phyloP scores from a whole-genome alignment of 1,140 invertebrate genomes.

The Laupala kohalensis region DNA sequence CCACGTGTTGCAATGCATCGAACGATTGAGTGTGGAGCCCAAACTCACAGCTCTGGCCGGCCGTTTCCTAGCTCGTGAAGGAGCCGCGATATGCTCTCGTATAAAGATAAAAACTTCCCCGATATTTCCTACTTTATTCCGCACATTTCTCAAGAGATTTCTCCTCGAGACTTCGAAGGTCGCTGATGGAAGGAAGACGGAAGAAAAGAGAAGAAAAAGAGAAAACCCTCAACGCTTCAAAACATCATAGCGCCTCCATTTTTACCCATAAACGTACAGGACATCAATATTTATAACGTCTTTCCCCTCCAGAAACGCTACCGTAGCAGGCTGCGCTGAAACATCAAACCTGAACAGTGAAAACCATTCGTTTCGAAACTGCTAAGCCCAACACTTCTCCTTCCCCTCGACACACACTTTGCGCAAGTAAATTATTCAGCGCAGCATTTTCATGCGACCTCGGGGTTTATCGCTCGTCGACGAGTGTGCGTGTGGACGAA shows the following conservation, averaged over 20 bases:
- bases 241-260: not conserved
- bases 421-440: slow-evolving; percentile 8
- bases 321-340: not conserved
- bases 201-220: not conserved
- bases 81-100: not conserved
- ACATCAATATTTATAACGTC: slow-evolving; percentile 11
- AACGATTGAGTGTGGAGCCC: not conserved
- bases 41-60: no score
- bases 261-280: not conserved
- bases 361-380: slow-evolving; percentile 8
- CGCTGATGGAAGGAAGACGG: not conserved
- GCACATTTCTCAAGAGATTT: not conserved
- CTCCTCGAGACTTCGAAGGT: not conserved
- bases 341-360: slow-evolving; percentile 4
- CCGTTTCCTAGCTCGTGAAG: not conserved
- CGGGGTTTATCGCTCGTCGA: not conserved
- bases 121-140: not conserved
- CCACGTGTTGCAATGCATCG: not conserved
- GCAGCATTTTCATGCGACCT: slow-evolving; percentile 3
- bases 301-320: not conserved
- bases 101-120: not conserved
- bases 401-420: not conserved
- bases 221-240: not conserved
- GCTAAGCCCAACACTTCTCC: slow-evolving; percentile 7
- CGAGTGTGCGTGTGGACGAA: slow-evolving; percentile 6